These are phyloP conservation scores for Noctilio leporinus DNA, from an alignment of 2,113 vertebrate species.

Conservation along the genomic window DNA sequence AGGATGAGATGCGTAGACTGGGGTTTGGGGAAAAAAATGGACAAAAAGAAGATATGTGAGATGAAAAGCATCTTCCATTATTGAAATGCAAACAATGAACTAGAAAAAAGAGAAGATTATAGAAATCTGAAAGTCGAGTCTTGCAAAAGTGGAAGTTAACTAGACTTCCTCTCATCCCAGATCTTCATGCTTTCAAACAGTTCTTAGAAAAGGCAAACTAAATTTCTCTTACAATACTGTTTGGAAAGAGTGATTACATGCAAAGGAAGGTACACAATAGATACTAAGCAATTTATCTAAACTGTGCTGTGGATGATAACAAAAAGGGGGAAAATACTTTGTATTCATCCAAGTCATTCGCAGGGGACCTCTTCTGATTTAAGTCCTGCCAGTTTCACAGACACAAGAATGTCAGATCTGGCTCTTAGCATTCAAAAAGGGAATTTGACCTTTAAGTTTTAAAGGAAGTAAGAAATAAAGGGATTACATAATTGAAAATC, in stretches of 20 bases:
- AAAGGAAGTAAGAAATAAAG: constrained; percentile 65
- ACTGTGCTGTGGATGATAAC: background rate
- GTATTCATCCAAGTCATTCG: background rate
- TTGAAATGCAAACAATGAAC: background rate
- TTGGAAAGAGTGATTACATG: constrained; percentile 26
- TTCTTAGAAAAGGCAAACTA: background rate
- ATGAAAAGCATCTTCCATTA: background rate
- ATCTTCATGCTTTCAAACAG: background rate
- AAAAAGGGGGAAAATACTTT: background rate
- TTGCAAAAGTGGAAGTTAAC: background rate
- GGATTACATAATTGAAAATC: constrained; percentile 65
- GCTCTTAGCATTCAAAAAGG: constrained; percentile 23
- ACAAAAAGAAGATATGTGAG: background rate
- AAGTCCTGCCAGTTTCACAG: background rate
- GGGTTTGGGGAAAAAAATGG: background rate
- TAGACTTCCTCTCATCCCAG: background rate
- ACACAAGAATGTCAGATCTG: background rate
- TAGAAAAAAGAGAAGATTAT: background rate
- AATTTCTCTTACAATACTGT: background rate
- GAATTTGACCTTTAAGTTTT: constrained; percentile 59
- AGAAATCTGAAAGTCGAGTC: background rate
- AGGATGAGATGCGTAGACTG: background rate
- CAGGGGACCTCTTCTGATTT: background rate
- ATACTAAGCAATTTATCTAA: background rate
- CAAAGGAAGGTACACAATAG: background rate